These are phyloP conservation scores for Diaprepes abbreviatus DNA, from an alignment of 2,888 invertebrate species.

Conservation along the genomic window DNA sequence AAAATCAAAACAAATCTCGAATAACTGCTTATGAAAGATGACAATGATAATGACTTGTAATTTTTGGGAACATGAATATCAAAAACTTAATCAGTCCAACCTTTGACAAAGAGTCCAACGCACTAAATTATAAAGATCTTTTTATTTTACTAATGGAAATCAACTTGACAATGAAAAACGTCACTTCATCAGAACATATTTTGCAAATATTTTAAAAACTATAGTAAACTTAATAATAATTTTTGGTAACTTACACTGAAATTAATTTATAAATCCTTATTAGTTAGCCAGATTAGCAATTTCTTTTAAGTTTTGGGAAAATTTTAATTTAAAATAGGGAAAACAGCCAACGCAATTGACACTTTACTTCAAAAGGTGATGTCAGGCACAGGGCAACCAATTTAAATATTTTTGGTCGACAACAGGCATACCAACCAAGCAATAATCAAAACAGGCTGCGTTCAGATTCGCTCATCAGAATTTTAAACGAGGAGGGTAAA, in stretches of 20 bases:
- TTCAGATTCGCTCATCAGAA: no score
- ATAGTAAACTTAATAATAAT: neutral
- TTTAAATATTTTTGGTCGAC: no score
- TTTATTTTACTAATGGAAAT: neutral
- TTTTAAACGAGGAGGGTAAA: no score
- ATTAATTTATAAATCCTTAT: constrained; percentile 1
- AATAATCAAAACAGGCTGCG: no score
- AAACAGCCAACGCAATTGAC: constrained; percentile 45
- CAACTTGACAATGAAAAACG: constrained; percentile 25
- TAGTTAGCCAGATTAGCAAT: constrained; percentile 10
- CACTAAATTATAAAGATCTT: constrained; percentile 15
- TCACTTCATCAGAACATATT: constrained; percentile 24
- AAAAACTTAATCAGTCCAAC: neutral
- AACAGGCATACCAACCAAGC: no score
- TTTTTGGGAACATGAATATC: constrained; percentile 15
- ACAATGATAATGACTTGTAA: neutral
- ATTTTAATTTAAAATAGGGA: constrained; percentile 33
- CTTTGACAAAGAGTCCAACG: no score
- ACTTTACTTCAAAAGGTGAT: constrained; percentile 33
- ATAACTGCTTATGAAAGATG: neutral
- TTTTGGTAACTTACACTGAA: constrained; percentile 9
- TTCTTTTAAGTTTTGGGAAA: neutral
- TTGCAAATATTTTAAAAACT: constrained; percentile 7
- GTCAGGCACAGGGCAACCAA: constrained; percentile 30
- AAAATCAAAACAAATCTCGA: neutral